A percentile compares a stretch with the other conserved stretches of the same genome.
Evolutionary conservation across 1,140 invertebrate genomes (phyloP).

Genomic region (Atopsyche davidsoni): DNA sequence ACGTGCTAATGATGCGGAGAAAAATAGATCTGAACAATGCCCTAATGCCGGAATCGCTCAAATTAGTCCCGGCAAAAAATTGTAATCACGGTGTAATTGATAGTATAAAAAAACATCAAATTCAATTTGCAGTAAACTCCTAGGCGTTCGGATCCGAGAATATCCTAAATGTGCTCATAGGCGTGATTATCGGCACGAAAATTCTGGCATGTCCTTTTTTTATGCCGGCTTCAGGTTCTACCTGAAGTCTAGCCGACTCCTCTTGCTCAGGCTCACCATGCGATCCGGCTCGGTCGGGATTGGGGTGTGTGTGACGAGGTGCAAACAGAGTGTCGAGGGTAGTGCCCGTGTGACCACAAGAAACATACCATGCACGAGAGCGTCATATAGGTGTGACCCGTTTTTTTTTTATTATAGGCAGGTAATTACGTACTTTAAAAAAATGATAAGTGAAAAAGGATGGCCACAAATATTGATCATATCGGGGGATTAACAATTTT

Average conservation of each 20-base stretch:
- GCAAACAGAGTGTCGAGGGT: not conserved
- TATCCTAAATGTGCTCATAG: not conserved
- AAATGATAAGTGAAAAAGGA: no score
- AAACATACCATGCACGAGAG: no score
- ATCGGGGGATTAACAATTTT: no score
- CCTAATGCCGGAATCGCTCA: no score
- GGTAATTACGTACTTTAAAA: no score
- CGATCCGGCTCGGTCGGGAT: not conserved
- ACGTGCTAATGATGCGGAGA: no score
- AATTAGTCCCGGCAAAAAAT: no score
- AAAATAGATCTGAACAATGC: no score
- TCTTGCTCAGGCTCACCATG: not conserved
- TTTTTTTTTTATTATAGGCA: no score
- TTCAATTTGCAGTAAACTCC: conserved; percentile 9
- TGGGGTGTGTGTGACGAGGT: not conserved
- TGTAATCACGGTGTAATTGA: conserved; percentile 9
- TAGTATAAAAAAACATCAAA: conserved; percentile 4
- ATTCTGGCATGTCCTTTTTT: not conserved
- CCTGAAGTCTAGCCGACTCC: not conserved
- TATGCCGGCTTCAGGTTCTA: not conserved
- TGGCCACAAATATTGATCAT: no score
- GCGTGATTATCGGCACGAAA: conserved; percentile 4
- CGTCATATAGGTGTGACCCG: no score
- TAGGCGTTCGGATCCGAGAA: not conserved
- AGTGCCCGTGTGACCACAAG: no score